Percentiles rank a stretch among this genome's conserved stretches.
phyloP scores from a whole-genome alignment of 2,888 invertebrate species.

The Teleiodes luculella region DNA sequence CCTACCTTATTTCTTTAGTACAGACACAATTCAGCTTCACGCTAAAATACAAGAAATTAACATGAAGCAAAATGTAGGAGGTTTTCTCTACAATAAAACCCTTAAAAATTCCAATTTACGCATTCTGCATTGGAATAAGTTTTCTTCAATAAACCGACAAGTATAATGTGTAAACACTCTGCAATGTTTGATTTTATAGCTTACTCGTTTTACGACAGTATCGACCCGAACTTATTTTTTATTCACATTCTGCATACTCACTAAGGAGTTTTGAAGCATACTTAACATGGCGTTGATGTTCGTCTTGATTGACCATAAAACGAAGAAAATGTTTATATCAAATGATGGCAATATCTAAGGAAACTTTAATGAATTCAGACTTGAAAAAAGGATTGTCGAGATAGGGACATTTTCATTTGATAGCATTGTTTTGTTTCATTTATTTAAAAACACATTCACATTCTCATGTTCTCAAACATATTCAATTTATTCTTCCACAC shows the following conservation, averaged over 20 bases:
- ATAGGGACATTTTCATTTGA: not conserved
- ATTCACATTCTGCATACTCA: not conserved
- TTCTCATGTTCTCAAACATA: too few species aligned
- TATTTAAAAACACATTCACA: too few species aligned
- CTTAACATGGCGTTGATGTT: too few species aligned
- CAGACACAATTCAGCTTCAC: not conserved
- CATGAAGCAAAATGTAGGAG: too few species aligned
- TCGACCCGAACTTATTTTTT: not conserved
- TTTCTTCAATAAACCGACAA: not conserved
- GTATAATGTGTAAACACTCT: not conserved
- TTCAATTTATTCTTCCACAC: too few species aligned
- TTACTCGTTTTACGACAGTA: not conserved
- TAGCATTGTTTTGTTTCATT: not conserved
- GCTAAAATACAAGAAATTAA: too few species aligned
- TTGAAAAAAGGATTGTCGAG: not conserved
- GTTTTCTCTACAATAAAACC: too few species aligned
- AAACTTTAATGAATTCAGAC: not conserved
- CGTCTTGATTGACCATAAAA: too few species aligned
- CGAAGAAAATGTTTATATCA: not conserved
- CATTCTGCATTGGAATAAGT: too few species aligned
- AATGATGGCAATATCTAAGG: not conserved
- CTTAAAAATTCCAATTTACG: too few species aligned
- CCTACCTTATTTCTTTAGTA: constrained; percentile 48
- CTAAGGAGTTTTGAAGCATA: not conserved
- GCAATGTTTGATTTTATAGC: not conserved